phyloP scores from a whole-genome alignment of 2,113 vertebrate species.

The Ochotona princeps region DNA sequence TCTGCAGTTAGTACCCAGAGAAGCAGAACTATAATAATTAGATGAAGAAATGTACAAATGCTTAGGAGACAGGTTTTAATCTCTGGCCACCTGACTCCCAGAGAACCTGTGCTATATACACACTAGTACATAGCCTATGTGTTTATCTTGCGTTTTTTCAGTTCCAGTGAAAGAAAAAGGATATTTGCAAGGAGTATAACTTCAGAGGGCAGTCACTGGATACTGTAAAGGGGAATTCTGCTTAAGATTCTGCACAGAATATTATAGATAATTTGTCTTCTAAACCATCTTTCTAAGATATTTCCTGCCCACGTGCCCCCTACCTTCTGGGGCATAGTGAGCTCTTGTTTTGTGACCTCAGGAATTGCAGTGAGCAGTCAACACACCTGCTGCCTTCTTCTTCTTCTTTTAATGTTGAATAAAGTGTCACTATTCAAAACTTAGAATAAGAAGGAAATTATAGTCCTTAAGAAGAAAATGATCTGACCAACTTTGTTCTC shows the following conservation, averaged over 20 bases:
- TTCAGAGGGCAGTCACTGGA: constrained; percentile 22
- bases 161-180: not conserved
- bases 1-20: not conserved
- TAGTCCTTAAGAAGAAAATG: not conserved
- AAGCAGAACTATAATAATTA: not conserved
- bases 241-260: constrained; percentile 39
- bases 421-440: not conserved
- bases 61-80: not conserved
- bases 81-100: not conserved
- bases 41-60: not conserved
- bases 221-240: constrained; percentile 12
- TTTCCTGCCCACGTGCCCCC: not conserved
- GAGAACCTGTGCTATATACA: not conserved
- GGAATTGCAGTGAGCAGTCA: not conserved
- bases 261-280: constrained; percentile 23
- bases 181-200: not conserved
- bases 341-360: not conserved
- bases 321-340: not conserved
- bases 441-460: constrained; percentile 40
- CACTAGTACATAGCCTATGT: too few relatives aligned
- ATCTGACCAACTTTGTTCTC: constrained; percentile 5
- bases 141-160: not conserved
- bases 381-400: not conserved
- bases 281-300: constrained; percentile 38
- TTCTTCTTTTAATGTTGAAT: constrained; percentile 52